Percentiles rank a stretch among this genome's conserved stretches.
Conservation (phyloP, 2,797 vertebrate genomes). For the Sylvilagus floridanus region DNA sequence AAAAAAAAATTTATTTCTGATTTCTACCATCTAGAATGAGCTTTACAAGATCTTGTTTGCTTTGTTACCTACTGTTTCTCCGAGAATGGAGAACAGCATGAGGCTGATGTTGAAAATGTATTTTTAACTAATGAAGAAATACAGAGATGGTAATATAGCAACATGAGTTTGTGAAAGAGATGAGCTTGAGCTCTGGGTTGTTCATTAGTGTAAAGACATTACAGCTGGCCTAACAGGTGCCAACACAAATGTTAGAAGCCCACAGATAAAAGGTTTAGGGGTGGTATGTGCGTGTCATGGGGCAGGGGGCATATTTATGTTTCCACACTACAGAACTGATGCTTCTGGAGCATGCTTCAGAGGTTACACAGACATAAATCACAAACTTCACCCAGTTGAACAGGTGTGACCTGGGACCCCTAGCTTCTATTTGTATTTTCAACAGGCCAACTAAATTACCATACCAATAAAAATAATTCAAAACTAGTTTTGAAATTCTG, state of each 20-base stretch:
- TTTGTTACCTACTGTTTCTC: background rate
- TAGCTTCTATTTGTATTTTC: constrained; percentile 42
- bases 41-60: background rate
- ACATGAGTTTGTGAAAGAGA: constrained; percentile 40
- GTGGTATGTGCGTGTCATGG: background rate
- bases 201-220: constrained; percentile 69
- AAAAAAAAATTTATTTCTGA: background rate
- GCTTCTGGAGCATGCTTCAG: constrained; percentile 72
- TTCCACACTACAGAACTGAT: constrained; percentile 63
- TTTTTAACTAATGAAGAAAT: constrained; percentile 41
- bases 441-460: constrained; percentile 31
- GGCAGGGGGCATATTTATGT: background rate
- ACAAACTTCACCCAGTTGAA: constrained; percentile 45
- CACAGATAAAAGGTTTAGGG: constrained; percentile 82
- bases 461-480: constrained; percentile 43
- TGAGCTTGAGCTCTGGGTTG: constrained; percentile 2
- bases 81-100: background rate
- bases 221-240: constrained; percentile 83
- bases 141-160: background rate
- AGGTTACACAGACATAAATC: constrained; percentile 81
- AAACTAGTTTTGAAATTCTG: constrained; percentile 43
- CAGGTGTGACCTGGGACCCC: constrained; percentile 85
- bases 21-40: background rate
- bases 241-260: constrained; percentile 81
- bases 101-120: background rate